Evolutionary conservation across 2,797 vertebrate genomes (phyloP).

Genomic region (Dicrostonyx torquatus): DNA sequence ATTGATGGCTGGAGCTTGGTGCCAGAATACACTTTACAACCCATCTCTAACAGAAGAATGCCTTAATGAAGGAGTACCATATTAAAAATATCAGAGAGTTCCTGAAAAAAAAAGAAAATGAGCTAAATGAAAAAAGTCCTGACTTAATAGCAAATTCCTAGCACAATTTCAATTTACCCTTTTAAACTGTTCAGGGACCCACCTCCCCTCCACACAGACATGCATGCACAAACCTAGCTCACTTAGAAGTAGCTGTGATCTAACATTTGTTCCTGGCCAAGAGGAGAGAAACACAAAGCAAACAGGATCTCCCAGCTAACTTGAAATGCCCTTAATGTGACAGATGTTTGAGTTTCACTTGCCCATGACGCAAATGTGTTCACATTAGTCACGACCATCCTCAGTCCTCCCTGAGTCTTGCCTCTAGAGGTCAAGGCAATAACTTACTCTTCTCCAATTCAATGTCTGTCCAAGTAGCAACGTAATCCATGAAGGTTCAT

Average conservation of each 20-base stretch:
- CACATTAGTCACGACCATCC: not conserved
- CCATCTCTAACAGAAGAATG: not conserved
- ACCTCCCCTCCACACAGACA: not conserved
- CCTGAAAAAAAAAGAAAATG: not conserved
- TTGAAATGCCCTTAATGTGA: not conserved
- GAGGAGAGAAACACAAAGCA: slow-evolving; percentile 3
- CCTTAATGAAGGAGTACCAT: not conserved
- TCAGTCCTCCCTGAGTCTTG: not conserved
- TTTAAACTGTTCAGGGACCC: not conserved
- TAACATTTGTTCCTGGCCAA: not conserved
- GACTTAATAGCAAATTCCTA: slow-evolving; percentile 24
- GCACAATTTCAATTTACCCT: not conserved
- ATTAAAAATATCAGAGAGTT: slow-evolving; percentile 34
- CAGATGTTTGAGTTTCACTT: slow-evolving; percentile 14
- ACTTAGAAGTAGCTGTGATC: not conserved
- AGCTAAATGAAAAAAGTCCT: not conserved
- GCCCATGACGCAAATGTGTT: not conserved
- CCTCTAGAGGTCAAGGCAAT: not conserved
- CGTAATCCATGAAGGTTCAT: not conserved
- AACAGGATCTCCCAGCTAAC: not conserved
- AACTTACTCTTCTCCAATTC: slow-evolving; percentile 10
- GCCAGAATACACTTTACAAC: slow-evolving; percentile 14
- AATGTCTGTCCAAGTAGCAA: not conserved
- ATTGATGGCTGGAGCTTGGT: not conserved
- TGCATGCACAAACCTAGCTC: not conserved